Conservation (phyloP, 2,113 vertebrate species). For the Chaetura pelagica region DNA sequence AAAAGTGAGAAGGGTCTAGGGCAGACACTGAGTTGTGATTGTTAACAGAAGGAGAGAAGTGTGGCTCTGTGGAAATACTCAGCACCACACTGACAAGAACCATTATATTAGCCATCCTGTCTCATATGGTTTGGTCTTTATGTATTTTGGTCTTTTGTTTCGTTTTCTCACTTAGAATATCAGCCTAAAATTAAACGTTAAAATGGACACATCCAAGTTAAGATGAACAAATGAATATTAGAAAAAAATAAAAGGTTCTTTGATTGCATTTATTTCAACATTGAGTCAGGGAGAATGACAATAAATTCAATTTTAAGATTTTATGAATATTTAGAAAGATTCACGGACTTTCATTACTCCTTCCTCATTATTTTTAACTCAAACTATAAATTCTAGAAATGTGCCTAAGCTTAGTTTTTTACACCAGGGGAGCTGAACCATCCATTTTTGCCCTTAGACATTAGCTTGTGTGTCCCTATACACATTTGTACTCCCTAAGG, state of each 20-base stretch:
- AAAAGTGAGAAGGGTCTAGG: neutral
- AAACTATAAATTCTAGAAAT: neutral
- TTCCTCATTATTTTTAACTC: neutral
- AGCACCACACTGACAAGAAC: neutral
- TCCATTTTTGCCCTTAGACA: neutral
- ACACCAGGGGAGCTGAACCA: neutral
- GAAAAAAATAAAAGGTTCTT: neutral
- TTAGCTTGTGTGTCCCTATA: neutral
- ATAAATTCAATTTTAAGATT: neutral
- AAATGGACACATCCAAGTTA: neutral
- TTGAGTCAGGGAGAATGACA: neutral
- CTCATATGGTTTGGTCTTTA: neutral
- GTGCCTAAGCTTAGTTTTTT: neutral
- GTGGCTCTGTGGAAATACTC: neutral
- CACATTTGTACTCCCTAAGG: rapidly evolving
- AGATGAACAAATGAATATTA: neutral
- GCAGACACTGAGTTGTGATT: neutral
- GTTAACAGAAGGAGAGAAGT: neutral
- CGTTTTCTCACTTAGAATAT: neutral
- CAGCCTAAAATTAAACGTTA: neutral
- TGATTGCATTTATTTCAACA: neutral
- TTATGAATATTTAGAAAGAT: neutral
- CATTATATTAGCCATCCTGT: neutral
- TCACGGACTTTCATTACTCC: neutral
- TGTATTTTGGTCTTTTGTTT: neutral